These are phyloP conservation scores for Eristalinus sepulchralis DNA, from an alignment of 2,888 invertebrate species.

Conservation along the genomic window DNA sequence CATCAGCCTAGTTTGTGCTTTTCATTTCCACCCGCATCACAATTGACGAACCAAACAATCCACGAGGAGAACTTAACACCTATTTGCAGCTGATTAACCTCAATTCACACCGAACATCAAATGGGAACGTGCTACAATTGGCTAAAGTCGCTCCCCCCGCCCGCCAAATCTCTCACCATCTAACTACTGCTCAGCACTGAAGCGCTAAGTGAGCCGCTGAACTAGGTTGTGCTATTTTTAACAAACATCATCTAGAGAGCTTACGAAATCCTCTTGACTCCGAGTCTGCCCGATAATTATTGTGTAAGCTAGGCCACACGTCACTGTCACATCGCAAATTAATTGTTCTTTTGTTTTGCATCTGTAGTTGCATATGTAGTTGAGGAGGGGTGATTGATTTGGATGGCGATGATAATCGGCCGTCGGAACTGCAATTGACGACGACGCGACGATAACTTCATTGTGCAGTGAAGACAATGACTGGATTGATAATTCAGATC, in stretches of 20 bases:
- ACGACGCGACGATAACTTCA: constrained; percentile 6
- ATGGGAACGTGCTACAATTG: neutral
- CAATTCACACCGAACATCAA: constrained; percentile 16
- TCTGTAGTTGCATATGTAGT: no score
- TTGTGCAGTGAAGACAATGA: constrained; percentile 1
- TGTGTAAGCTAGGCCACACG: neutral
- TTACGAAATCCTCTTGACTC: neutral
- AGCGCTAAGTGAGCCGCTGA: neutral
- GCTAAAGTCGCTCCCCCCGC: neutral
- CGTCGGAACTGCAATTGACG: constrained; percentile 7
- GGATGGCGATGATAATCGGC: constrained; percentile 28
- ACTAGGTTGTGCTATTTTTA: constrained; percentile 15
- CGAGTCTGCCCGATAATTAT: neutral
- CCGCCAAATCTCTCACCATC: neutral
- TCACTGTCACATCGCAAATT: neutral
- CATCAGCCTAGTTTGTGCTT: neutral
- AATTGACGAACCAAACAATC: neutral
- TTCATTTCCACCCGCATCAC: neutral
- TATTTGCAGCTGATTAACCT: constrained; percentile 11
- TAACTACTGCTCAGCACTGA: neutral
- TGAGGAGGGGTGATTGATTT: constrained; percentile 27
- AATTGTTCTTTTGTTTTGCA: neutral
- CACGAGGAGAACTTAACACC: neutral
- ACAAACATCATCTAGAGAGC: neutral
- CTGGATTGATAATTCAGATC: constrained; percentile 14